These are phyloP conservation scores for Platyura marginata DNA, from an alignment of 1,140 invertebrate genomes.

Conservation along the genomic window DNA sequence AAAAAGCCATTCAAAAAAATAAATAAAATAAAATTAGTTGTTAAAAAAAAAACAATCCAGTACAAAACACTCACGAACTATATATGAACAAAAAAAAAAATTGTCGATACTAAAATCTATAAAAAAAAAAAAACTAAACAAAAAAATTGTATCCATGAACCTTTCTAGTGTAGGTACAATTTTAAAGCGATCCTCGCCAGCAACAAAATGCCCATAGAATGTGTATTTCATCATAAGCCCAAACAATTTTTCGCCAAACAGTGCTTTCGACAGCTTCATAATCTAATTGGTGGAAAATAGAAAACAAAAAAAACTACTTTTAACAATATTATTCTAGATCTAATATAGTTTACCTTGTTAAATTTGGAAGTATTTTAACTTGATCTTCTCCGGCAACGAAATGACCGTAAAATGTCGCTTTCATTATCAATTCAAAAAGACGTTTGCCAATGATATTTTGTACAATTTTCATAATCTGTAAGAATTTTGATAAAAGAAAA, in stretches of 20 bases:
- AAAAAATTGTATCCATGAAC: constrained; percentile 11
- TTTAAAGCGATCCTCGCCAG: constrained; percentile 75
- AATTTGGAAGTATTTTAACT: constrained; percentile 20
- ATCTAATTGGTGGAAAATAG: constrained; percentile 34
- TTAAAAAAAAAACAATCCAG: background rate
- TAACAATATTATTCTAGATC: too few species aligned
- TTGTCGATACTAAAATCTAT: background rate
- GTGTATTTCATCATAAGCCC: constrained; percentile 77
- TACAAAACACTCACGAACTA: background rate
- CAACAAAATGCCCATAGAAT: constrained; percentile 98
- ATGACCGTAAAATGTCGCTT: constrained; percentile 85
- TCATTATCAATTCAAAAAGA: constrained; percentile 65
- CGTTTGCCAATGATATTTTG: constrained; percentile 53
- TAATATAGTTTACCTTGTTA: constrained; percentile 22
- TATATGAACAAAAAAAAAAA: background rate
- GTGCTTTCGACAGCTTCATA: constrained; percentile 58
- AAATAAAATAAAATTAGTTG: background rate
- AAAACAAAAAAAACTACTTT: constrained; percentile 28
- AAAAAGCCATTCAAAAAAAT: background rate
- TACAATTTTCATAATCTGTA: constrained; percentile 68
- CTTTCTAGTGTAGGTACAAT: constrained; percentile 67
- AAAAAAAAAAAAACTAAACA: constrained; percentile 1
- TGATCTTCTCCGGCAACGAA: constrained; percentile 73
- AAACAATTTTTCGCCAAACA: constrained; percentile 80
- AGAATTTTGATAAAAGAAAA: too few species aligned